phyloP scores from a whole-genome alignment of 2,113 vertebrate genomes.

The Mormyrus lacerda region DNA sequence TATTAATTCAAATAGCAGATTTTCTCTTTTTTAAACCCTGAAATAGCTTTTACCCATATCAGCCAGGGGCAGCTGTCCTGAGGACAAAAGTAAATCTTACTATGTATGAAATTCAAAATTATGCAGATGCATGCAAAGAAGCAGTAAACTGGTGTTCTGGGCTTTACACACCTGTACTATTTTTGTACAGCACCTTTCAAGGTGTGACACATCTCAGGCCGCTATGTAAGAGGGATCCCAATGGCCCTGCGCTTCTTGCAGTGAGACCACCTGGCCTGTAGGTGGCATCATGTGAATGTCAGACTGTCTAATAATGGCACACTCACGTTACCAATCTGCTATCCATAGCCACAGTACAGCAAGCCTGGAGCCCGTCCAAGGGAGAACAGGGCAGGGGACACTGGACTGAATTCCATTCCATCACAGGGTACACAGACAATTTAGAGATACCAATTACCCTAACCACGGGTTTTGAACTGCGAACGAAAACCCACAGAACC shows the following conservation, averaged over 20 bases:
- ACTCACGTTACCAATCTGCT: not conserved
- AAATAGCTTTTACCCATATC: constrained; percentile 6
- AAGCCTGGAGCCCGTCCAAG: not conserved
- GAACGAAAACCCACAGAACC: not conserved
- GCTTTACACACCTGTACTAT: not conserved
- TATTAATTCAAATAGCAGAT: not conserved
- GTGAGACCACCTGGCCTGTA: not conserved
- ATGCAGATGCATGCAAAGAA: constrained; percentile 1
- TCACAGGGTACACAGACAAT: not conserved
- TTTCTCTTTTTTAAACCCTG: not conserved
- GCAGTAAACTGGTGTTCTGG: not conserved
- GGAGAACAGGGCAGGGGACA: not conserved
- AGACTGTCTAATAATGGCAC: not conserved
- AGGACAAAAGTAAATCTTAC: constrained; percentile 7
- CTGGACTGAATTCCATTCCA: not conserved
- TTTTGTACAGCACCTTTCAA: not conserved
- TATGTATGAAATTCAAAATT: constrained; percentile 5
- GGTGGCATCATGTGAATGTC: not conserved
- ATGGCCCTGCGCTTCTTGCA: not conserved
- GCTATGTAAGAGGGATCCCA: not conserved
- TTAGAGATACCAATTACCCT: not conserved
- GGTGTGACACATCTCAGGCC: not conserved
- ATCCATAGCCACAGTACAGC: not conserved
- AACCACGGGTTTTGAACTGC: not conserved
- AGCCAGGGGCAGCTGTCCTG: not conserved